Percentiles rank a stretch among this genome's conserved stretches.
phyloP scores from a whole-genome alignment of 2,113 vertebrate species.

The Salvelinus namaycush region DNA sequence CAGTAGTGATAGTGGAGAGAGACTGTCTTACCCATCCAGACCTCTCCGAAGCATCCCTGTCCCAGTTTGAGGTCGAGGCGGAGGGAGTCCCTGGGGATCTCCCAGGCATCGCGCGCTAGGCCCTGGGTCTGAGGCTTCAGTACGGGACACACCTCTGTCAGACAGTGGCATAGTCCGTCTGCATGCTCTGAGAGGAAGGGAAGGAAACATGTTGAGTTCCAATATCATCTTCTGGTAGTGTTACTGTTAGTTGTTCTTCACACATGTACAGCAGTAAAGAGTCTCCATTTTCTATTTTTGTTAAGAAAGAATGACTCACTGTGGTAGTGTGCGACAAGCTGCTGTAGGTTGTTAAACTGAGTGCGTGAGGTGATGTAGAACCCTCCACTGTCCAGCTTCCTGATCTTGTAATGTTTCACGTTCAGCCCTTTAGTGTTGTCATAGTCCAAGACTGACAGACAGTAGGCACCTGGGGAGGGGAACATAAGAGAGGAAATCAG shows the following conservation, averaged over 20 bases:
- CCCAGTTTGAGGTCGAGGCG: slow-evolving; percentile 93
- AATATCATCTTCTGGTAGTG: too few relatives aligned
- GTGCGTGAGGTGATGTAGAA: slow-evolving; percentile 98
- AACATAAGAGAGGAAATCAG: not conserved
- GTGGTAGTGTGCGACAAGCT: slow-evolving; percentile 93
- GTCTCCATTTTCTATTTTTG: too few relatives aligned
- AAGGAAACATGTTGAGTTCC: not conserved
- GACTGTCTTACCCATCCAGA: slow-evolving; percentile 94
- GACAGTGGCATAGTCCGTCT: slow-evolving; percentile 91
- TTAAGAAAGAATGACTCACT: slow-evolving; percentile 75
- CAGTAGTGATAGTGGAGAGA: not conserved
- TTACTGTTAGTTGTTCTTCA: too few relatives aligned
- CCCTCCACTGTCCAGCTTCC: slow-evolving; percentile 94
- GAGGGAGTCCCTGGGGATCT: slow-evolving; percentile 93
- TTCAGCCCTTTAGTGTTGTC: slow-evolving; percentile 96
- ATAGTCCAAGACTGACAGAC: slow-evolving; percentile 92
- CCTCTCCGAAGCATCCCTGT: slow-evolving; percentile 97
- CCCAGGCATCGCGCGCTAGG: slow-evolving; percentile 94
- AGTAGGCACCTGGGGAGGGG: slow-evolving; percentile 87
- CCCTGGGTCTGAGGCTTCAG: slow-evolving; percentile 97
- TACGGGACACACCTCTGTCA: slow-evolving; percentile 88
- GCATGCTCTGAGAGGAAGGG: slow-evolving; percentile 79
- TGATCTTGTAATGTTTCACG: slow-evolving; percentile 98
- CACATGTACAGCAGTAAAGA: too few relatives aligned
- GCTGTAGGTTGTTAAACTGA: slow-evolving; percentile 92